Conservation (phyloP, 1,140 invertebrate genomes). For the Trissolcus basalis region DNA sequence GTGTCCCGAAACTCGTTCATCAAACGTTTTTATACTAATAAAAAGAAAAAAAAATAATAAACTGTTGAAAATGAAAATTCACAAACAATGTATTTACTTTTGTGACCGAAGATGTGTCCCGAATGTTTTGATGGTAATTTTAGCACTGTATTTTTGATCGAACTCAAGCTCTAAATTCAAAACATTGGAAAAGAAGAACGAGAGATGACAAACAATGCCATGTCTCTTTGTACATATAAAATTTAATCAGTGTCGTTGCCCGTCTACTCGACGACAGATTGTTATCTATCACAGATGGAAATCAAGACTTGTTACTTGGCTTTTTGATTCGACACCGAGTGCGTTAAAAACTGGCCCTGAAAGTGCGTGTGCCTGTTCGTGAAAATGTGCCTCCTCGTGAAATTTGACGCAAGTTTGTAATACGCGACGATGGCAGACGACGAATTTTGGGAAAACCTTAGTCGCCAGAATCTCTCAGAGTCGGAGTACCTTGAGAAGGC, state of each 20-base stretch:
- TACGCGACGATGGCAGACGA: slow-evolving; percentile 29
- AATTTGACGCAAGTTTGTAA: background rate
- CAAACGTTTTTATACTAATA: too few species aligned
- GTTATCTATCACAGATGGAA: slow-evolving; percentile 45
- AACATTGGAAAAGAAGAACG: slow-evolving; percentile 15
- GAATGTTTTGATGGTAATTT: too few species aligned
- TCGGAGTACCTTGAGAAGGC: slow-evolving; percentile 67
- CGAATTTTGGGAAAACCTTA: slow-evolving; percentile 42
- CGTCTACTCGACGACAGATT: slow-evolving; percentile 52
- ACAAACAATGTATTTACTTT: too few species aligned
- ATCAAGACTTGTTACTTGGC: slow-evolving; percentile 14
- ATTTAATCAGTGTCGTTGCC: slow-evolving; percentile 55
- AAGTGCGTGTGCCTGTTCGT: background rate
- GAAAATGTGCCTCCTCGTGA: slow-evolving; percentile 9
- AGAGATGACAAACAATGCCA: slow-evolving; percentile 52
- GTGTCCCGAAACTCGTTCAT: too few species aligned
- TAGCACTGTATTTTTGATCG: background rate
- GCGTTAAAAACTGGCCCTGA: background rate
- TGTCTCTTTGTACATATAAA: slow-evolving; percentile 59
- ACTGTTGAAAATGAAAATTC: too few species aligned
- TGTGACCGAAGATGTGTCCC: too few species aligned
- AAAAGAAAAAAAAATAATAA: too few species aligned
- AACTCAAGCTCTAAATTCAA: slow-evolving; percentile 27
- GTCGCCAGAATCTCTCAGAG: slow-evolving; percentile 65
- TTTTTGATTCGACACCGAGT: background rate